phyloP scores from a whole-genome alignment of 2,113 vertebrate species.

The Recurvirostra avosetta region DNA sequence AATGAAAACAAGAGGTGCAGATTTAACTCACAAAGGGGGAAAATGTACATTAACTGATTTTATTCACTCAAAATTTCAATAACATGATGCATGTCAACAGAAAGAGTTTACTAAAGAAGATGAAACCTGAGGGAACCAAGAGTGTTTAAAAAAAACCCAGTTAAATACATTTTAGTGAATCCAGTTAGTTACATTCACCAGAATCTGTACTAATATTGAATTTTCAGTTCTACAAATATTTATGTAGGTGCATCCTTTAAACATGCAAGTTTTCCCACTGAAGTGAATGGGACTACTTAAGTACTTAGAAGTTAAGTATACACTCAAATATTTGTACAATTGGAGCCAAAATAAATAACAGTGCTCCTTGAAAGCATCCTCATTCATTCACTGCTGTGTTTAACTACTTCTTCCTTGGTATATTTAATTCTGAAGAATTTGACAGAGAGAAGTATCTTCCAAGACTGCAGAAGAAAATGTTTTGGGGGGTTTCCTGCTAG shows the following conservation, averaged over 20 bases:
- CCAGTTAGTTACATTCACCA: neutral
- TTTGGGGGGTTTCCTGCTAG: neutral
- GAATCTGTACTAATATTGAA: neutral
- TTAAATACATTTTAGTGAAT: neutral
- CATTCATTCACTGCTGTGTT: neutral
- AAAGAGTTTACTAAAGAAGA: neutral
- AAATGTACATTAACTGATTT: neutral
- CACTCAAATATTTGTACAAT: constrained; percentile 24
- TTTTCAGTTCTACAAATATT: constrained; percentile 1
- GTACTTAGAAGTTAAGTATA: constrained; percentile 1
- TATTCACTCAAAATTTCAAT: neutral
- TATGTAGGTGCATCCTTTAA: neutral
- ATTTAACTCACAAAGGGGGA: neutral
- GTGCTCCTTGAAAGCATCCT: neutral
- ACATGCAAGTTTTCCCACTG: neutral
- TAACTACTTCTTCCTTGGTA: neutral
- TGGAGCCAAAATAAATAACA: neutral
- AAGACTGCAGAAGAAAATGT: neutral
- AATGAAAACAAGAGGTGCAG: neutral
- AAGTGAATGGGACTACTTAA: neutral
- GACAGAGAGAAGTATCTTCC: neutral
- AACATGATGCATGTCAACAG: neutral
- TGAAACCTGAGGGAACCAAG: neutral
- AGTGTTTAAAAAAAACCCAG: neutral
- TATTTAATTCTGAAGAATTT: neutral